Base-by-base conservation (phyloP, 2,888 invertebrate genomes). In the Mythimna pallens region DNA sequence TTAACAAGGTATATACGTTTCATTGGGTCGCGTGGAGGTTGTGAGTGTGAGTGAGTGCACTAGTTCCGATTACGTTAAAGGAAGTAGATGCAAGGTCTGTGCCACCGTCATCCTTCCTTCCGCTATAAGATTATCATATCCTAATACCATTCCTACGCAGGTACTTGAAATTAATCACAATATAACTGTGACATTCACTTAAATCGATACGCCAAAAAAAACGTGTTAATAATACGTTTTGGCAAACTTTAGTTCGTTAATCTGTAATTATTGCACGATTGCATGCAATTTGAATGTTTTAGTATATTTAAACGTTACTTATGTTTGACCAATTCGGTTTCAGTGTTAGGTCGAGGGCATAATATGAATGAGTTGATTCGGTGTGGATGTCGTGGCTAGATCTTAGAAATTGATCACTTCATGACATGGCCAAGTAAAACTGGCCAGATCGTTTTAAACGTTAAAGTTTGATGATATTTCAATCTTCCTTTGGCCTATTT, bases 21-120 rank as follows among this genome's bases (percentile, higher is more conserved):
- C 86, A 89, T 88, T 88, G 87, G 83, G 77, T 76, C 67, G 73
- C 70, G 61, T 79, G 78, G 80, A 85, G 80, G 85, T 76, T 80
- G 77, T 63, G 65, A 65, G 47, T 20, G 14, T 47, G 17, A 47
- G 74, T 68, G 55, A 72, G 64, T 76, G 76, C 84, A 78, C 85
- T 80, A 87, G 89, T 92, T 92, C 92, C 92, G 91, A 89, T 89
- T 86, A 82, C 80, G 74, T 88, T 88, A 90, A n/a, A 84, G 95
- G 95, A 95, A 95, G 93, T 94, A 62, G 77, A 64, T 65, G 84
- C 94, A 93, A 95, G 95, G 94, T 89, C 88, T 81, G 8, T 65
- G 76, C 75, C 82, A 82, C 86, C 88, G 85, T 77, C 91, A 92
- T 93, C 90, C 93, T 94, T 93, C 92, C 94, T 95, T 95, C 95